Base-by-base conservation (phyloP, 2,888 invertebrate species). In the Myopa tessellatipennis region DNA sequence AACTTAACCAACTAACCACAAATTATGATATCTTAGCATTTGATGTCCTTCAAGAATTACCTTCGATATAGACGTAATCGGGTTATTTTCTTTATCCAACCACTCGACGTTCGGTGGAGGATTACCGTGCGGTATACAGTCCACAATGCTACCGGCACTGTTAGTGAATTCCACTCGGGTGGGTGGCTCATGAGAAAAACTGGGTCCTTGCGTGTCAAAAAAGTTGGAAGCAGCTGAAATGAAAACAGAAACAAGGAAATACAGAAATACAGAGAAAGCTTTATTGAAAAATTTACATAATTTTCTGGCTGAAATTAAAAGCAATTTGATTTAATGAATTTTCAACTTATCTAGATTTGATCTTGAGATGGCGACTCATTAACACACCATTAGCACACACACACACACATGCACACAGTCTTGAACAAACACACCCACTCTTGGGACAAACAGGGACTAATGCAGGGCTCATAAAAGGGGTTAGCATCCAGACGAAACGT, bases 151-250 rank as follows among this genome's bases (percentile, higher is more conserved):
- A 26, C 92, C 92, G 79, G 89, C 89, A 40, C 90, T 90, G 84
- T 91, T 91, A 79, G 91, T 91, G 83, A 92, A 91, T 84, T 92
- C 91, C 77, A 91, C 89, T 76, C 90, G 88, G 80, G 90, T 89
- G 60, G 90, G 88, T 50, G 92, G 92, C 82, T 92, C 91, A 79
- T 89, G 86, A 14, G 90, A 85, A 84, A 92, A 92, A 78, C 88
- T 89, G 58, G 91, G 91, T 52, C 91, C 92, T 84, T 91, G 91
- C 78, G 90, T 91, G 83, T 91, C 91, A 84, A 90, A 91, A 79
- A 91, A 90, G 72, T 89, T 90, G 80, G 88, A 87, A 72, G 89
- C 86, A 78, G 84, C 85, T 85, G 81, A 52, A 83, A 82, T 58
- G 36, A 69, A 34, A 63, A 69, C 7, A n/a, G 58, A 40, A 40